A percentile compares a stretch with the other conserved stretches of the same genome.
phyloP scores from a whole-genome alignment of 2,888 invertebrate genomes.

The Unio pictorum region DNA sequence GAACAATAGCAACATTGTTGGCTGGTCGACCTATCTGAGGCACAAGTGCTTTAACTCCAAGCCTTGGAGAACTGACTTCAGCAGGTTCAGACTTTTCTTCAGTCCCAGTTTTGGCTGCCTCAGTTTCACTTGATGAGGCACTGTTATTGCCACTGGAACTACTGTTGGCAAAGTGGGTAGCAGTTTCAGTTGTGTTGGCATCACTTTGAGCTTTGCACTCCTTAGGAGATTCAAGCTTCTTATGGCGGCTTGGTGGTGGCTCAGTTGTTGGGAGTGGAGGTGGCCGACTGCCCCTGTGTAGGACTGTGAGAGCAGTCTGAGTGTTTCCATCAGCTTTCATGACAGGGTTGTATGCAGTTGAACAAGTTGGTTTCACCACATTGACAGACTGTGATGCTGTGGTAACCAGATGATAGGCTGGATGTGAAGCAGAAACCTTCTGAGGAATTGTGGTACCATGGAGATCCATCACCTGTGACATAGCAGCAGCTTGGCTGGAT shows the following conservation, averaged over 20 bases:
- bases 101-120: constrained; percentile 56
- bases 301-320: constrained; percentile 58
- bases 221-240: constrained; percentile 3
- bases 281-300: constrained; percentile 48
- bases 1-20: constrained; percentile 62
- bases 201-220: constrained; percentile 12
- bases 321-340: constrained; percentile 57
- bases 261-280: constrained; percentile 48
- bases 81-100: constrained; percentile 40
- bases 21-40: constrained; percentile 53
- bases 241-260: constrained; percentile 32
- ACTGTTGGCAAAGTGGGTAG: constrained; percentile 18
- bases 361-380: constrained; percentile 61
- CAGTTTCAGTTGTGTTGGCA: neutral
- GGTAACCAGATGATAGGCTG: constrained; percentile 24
- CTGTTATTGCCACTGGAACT: constrained; percentile 45
- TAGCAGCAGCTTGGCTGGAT: constrained; percentile 29
- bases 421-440: constrained; percentile 25
- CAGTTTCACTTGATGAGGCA: constrained; percentile 63
- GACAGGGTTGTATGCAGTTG: constrained; percentile 36
- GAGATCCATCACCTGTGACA: constrained; percentile 11
- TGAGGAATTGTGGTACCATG: constrained; percentile 8
- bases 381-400: constrained; percentile 51
- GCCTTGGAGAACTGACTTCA: constrained; percentile 56
- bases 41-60: constrained; percentile 60